Evolutionary conservation across 2,113 vertebrate species (phyloP).

Genomic region (Butorides virescens): DNA sequence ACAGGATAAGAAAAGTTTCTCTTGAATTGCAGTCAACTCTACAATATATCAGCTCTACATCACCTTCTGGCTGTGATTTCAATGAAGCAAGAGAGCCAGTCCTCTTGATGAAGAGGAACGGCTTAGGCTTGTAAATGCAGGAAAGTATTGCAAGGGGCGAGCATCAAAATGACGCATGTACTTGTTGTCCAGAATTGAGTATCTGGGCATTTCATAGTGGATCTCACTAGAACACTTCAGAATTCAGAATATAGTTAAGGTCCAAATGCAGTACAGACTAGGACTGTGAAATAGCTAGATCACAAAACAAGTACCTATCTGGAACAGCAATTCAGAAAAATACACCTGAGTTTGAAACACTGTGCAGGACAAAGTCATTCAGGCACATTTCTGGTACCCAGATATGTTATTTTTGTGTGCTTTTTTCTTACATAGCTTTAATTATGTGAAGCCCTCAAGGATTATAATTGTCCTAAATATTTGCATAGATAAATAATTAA

Average conservation of each 20-base stretch:
- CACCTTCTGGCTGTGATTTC: background rate
- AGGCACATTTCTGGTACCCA: background rate
- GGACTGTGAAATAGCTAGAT: background rate
- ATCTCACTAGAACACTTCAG: background rate
- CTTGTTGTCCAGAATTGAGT: background rate
- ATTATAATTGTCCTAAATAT: slow-evolving; percentile 17
- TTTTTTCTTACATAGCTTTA: background rate
- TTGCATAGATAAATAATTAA: slow-evolving; percentile 47
- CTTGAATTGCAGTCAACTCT: background rate
- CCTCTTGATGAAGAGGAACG: background rate
- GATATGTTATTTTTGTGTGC: background rate
- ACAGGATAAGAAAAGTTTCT: background rate
- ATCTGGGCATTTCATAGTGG: background rate
- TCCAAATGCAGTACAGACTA: background rate
- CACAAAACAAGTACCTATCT: background rate
- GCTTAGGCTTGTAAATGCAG: background rate
- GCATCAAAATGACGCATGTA: background rate
- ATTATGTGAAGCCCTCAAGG: background rate
- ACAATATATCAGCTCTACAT: background rate
- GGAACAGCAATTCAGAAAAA: background rate
- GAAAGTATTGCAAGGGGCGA: background rate
- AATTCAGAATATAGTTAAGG: background rate
- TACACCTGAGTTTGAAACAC: background rate
- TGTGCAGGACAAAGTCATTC: background rate
- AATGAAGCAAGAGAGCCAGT: background rate